Evolutionary conservation across 2,888 invertebrate species (phyloP).

Genomic region (Oscheius sp.): DNA sequence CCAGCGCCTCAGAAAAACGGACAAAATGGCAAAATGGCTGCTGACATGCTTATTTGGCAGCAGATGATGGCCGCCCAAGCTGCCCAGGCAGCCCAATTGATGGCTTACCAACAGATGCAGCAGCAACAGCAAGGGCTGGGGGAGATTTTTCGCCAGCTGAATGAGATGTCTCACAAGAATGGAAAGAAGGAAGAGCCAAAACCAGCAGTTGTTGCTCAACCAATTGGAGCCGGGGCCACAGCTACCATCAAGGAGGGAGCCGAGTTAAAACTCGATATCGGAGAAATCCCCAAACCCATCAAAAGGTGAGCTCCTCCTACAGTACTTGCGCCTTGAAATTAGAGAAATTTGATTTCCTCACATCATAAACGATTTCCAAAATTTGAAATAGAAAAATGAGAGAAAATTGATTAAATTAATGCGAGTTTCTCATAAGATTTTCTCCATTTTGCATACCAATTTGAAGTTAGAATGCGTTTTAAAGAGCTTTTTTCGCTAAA

Average conservation of each 20-base stretch:
- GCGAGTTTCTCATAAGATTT: too few relatives aligned
- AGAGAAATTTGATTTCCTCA: too few relatives aligned
- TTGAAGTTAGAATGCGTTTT: too few relatives aligned
- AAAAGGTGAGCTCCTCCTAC: background rate
- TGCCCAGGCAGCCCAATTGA: conserved; percentile 18
- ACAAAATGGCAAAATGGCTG: conserved; percentile 5
- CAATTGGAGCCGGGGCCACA: conserved; percentile 3
- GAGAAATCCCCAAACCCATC: conserved; percentile 23
- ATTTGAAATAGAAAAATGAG: too few relatives aligned
- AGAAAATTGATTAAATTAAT: too few relatives aligned
- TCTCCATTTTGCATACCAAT: too few relatives aligned
- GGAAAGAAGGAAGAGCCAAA: conserved; percentile 31
- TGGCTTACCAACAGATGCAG: conserved; percentile 14
- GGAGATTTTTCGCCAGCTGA: conserved; percentile 16
- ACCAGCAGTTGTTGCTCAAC: too few relatives aligned
- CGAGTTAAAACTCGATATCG: conserved; percentile 21
- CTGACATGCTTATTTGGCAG: conserved; percentile 37
- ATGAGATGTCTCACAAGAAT: background rate
- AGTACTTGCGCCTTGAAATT: too few relatives aligned
- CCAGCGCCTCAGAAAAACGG: conserved; percentile 31
- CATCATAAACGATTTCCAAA: too few relatives aligned
- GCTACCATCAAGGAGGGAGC: conserved; percentile 30
- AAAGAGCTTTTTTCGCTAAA: too few relatives aligned
- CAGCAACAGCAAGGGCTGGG: conserved; percentile 23
- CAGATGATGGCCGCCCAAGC: conserved; percentile 26